Evolutionary conservation across 2,113 vertebrate species (phyloP).

Genomic region (Ceratotherium simum): DNA sequence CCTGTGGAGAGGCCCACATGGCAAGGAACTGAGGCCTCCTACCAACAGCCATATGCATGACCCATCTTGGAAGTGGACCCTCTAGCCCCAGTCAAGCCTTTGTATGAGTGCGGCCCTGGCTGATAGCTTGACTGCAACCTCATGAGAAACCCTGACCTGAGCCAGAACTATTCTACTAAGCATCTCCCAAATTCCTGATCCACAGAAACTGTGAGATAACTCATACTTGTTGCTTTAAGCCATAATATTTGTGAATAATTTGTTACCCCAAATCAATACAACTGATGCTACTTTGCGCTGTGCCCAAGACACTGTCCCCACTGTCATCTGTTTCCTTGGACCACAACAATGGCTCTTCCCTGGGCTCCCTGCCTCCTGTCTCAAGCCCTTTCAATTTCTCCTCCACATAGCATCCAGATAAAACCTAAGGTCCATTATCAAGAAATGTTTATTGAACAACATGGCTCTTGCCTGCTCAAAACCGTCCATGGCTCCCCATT

Average conservation of each 20-base stretch:
- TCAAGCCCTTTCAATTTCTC: not conserved
- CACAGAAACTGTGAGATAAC: not conserved
- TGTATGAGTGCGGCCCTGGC: not conserved
- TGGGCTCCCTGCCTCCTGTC: not conserved
- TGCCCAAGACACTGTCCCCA: not conserved
- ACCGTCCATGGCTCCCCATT: not conserved
- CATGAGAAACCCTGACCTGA: not conserved
- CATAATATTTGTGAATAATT: not conserved
- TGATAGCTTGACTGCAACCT: not conserved
- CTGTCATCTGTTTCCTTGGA: not conserved
- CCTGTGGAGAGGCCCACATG: not conserved
- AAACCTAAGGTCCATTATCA: not conserved
- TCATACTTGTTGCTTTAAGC: not conserved
- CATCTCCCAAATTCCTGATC: not conserved
- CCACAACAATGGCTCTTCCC: not conserved
- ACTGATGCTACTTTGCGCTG: not conserved
- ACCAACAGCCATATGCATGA: not conserved
- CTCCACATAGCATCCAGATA: not conserved
- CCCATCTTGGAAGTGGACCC: not conserved
- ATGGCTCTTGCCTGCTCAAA: not conserved
- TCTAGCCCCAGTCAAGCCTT: not conserved
- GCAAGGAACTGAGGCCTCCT: not conserved
- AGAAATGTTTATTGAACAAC: not conserved
- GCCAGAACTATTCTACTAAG: not conserved
- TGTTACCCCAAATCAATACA: not conserved